Conservation (phyloP, 2,888 invertebrate genomes). For the Tetragonula carbonaria region DNA sequence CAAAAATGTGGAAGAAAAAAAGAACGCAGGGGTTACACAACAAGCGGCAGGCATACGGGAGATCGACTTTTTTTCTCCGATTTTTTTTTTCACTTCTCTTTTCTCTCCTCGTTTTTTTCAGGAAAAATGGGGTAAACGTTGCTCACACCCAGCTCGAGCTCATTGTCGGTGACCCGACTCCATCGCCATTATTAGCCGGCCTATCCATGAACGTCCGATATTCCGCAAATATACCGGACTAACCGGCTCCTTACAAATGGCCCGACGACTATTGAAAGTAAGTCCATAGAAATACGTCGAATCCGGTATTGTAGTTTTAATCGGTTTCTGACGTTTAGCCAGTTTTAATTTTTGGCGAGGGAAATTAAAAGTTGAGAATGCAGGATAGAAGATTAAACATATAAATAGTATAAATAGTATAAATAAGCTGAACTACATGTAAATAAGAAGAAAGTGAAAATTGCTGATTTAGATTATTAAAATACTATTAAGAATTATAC, state of each 20-base stretch:
- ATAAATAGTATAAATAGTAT: too few relatives aligned
- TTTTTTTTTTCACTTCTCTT: conserved; percentile 47
- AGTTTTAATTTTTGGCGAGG: background rate
- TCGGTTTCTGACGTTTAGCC: background rate
- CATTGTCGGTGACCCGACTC: conserved; percentile 73
- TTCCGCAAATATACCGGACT: conserved; percentile 63
- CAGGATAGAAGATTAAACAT: background rate
- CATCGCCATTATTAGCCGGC: conserved; percentile 72
- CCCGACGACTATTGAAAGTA: conserved; percentile 25
- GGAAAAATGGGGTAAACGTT: conserved; percentile 75
- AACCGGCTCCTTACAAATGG: conserved; percentile 61
- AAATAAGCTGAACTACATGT: too few relatives aligned
- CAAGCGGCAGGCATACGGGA: conserved; percentile 32
- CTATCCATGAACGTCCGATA: conserved; percentile 53
- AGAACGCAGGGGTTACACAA: conserved; percentile 27
- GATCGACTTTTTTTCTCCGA: conserved; percentile 50
- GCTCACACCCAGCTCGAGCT: conserved; percentile 63
- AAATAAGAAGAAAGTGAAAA: background rate
- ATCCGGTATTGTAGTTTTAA: background rate
- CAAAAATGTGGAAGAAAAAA: conserved; percentile 76
- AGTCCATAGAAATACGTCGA: conserved; percentile 21
- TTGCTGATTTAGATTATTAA: background rate
- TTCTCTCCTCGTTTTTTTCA: conserved; percentile 48
- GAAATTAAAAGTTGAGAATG: background rate
- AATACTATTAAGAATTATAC: background rate